Evolutionary conservation across 2,113 vertebrate species (phyloP), one percentile per base, ranked within the genome.

Genomic region (Cichladusa arquata): DNA sequence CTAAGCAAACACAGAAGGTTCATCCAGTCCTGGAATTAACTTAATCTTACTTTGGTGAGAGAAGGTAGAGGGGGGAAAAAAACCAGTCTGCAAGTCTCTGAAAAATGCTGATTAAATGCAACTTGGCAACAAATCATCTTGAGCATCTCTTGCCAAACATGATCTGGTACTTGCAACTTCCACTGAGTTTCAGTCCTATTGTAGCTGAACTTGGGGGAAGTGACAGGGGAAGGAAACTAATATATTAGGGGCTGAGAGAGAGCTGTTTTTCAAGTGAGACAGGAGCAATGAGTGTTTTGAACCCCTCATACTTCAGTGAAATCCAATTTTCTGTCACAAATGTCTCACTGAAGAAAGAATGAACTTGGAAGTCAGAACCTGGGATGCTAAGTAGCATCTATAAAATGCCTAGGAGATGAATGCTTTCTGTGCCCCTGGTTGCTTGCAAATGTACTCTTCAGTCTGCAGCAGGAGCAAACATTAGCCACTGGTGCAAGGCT

Each of bases 201-300:
- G 91, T 88, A 71, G 76, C 57, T 94, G 65, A 95, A 93, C 64
- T 65, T 81, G 80, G 57, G 50, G 47, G 40, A 95, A 90, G 36
- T 77, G 92, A 95, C 71, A 94, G 42, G 47, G 61, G 57, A 93
- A 84, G 48, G 67, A 93, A 93, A 96, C 96, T 95, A 97, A 96
- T 95, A 77, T 42, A 97, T 91, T 91, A 53, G 47, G 58, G 84
- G 72, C 56, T 81, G 57, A 54, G 53, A 93, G 53, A 61, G 71
- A 94, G 71, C 78, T 94, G 86, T 96, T 98, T 97, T 96, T 98
- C 96, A 97, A 97, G 91, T 34, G 53, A 97, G 95, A 93, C 90
- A 86, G 86, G 84, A 97, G 87, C 76, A 93, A 84, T 87, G 88
- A 95, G 28, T 82, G 57, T 92, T 97, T 95, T 25, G 40, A 97